Conservation (phyloP, 2,113 vertebrate genomes). For the Rousettus leschenaultii region DNA sequence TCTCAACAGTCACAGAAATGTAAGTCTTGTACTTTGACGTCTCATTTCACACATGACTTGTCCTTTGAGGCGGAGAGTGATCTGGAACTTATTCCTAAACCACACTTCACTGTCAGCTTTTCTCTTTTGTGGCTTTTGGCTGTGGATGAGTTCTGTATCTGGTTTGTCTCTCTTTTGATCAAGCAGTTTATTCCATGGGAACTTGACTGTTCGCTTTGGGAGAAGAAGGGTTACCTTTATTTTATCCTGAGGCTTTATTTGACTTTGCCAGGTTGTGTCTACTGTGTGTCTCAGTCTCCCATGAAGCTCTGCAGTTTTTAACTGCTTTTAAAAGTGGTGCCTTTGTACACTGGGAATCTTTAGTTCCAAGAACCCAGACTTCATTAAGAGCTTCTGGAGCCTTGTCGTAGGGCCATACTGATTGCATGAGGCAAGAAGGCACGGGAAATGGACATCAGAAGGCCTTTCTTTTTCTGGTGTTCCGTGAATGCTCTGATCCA, state of each 20-base stretch:
- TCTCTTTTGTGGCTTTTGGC: fast-evolving
- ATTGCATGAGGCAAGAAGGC: not conserved
- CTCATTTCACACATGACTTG: not conserved
- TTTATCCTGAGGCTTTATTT: not conserved
- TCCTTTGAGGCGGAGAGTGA: not conserved
- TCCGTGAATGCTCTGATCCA: not conserved
- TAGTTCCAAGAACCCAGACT: not conserved
- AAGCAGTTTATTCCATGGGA: not conserved
- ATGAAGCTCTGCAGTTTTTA: not conserved
- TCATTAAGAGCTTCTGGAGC: not conserved
- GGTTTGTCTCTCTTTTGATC: not conserved
- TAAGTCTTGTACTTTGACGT: fast-evolving
- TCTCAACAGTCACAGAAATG: too few species aligned
- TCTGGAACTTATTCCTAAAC: not conserved
- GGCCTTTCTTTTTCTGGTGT: not conserved
- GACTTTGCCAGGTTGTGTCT: not conserved
- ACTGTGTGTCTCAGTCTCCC: not conserved
- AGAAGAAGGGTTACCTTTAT: not conserved
- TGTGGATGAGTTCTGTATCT: fast-evolving
- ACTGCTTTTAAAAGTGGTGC: not conserved
- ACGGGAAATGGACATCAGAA: not conserved
- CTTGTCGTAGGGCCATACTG: too few species aligned
- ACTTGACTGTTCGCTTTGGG: fast-evolving
- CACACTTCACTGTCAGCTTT: fast-evolving
- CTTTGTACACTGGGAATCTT: not conserved